phyloP scores from a whole-genome alignment of 2,888 invertebrate species.

The Limnephilus marmoratus region DNA sequence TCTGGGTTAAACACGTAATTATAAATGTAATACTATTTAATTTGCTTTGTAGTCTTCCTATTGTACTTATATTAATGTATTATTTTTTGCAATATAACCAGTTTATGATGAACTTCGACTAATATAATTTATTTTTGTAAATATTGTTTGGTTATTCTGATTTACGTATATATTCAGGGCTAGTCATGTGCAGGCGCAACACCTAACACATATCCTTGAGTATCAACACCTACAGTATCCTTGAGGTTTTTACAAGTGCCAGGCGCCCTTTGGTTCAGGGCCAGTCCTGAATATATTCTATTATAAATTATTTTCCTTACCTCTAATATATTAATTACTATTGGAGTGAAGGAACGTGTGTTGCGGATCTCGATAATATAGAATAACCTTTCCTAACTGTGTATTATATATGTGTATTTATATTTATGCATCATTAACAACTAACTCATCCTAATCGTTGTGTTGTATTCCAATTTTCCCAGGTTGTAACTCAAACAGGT shows the following conservation, averaged over 20 bases:
- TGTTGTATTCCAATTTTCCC: conserved; percentile 67
- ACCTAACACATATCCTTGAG: too few relatives aligned
- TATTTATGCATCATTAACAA: background rate
- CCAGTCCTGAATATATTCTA: background rate
- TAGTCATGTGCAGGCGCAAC: too few relatives aligned
- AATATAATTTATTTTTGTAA: background rate
- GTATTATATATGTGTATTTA: background rate
- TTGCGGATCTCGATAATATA: background rate
- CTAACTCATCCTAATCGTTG: conserved; percentile 19
- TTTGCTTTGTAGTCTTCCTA: background rate
- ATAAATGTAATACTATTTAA: background rate
- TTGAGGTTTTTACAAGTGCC: too few relatives aligned
- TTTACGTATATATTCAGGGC: background rate
- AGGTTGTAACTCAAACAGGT: conserved; percentile 88
- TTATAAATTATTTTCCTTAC: background rate
- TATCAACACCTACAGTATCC: too few relatives aligned
- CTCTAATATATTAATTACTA: background rate
- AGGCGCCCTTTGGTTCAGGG: too few relatives aligned
- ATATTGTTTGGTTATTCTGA: background rate
- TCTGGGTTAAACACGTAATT: background rate
- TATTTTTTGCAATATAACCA: background rate
- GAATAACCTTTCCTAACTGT: background rate
- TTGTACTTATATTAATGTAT: background rate
- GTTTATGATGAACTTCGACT: background rate
- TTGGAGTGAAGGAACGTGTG: background rate